phyloP scores from a whole-genome alignment of 2,888 invertebrate species.

The Eristalis tenax region DNA sequence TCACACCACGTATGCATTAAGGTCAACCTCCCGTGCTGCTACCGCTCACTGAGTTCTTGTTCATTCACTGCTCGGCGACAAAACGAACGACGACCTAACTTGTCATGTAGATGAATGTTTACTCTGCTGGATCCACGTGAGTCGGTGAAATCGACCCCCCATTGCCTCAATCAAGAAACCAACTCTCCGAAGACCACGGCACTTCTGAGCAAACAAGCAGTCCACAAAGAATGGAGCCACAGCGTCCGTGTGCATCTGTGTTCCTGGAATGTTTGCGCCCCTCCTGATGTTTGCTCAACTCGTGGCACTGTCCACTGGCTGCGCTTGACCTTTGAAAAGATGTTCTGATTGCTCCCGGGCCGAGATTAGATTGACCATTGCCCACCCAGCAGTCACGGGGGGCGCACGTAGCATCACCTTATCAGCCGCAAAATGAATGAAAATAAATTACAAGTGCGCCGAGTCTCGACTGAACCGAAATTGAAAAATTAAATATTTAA shows the following conservation, averaged over 20 bases:
- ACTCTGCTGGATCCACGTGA: neutral
- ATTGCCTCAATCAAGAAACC: neutral
- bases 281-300: neutral
- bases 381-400: neutral
- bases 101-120: neutral
- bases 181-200: neutral
- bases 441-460: constrained; percentile 5
- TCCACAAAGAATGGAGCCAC: neutral
- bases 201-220: neutral
- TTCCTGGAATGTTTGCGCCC: too few relatives aligned
- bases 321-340: neutral
- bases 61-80: neutral
- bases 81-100: neutral
- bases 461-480: constrained; percentile 49
- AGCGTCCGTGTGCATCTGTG: too few relatives aligned
- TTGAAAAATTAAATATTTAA: constrained; percentile 65
- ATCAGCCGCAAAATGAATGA: constrained; percentile 34
- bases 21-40: neutral
- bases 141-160: neutral
- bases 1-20: neutral
- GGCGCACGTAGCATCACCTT: constrained; percentile 5
- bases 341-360: neutral
- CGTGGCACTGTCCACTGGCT: neutral
- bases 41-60: neutral
- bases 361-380: neutral